Base-by-base conservation (phyloP, 2,888 invertebrate species). In the Bombyx huttoni region DNA sequence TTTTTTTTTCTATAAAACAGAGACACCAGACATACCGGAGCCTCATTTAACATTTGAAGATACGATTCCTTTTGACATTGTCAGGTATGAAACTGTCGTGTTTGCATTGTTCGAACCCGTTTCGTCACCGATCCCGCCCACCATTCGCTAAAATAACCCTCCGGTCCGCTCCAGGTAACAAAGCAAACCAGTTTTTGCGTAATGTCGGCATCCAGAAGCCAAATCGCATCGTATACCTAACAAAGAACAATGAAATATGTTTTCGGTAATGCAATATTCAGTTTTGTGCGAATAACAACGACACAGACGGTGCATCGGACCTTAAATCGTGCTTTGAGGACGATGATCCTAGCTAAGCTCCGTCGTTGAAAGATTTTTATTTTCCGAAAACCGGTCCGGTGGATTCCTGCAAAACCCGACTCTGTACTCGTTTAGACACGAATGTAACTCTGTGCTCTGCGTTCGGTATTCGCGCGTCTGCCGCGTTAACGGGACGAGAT, bases 31-130 rank as follows among this genome's bases (percentile, higher is more conserved):
- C 86, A 70, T 61, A 49, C 53, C 64, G 87, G 86, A 75, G 82
- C 83, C 85, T 58, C 56, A 57, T 56, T 56, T 54, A 53, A 53
- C 53, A 49, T 58, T 60, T 50, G 50, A 56, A 56, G 54, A 53
- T 67, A 68, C 64, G 68, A 67, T 63, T 73, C 78, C 81, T 82
- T 80, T 82, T 82, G 84, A 87, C 73, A 82, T 56, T 55, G 62
- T 71, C 86, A 88, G 87, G 87, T 86, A 87, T 70, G 84, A 79
- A 79, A 73, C 61, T 74, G 73, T 78, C 72, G 69, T 68, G 63
- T 56, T 53, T 56, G 68, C 67, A 75, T 84, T 79, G 77, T 84
- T 64, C 66, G 62, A 67, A 58, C 59, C 63, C 72, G 73, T 76
- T 75, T 78, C 86, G 78, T 83, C 81, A 58, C 59, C 63, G 72